Percentiles rank a stretch among this genome's conserved stretches.
Conservation (phyloP, 2,113 vertebrate genomes). For the Synodontis membranacea region DNA sequence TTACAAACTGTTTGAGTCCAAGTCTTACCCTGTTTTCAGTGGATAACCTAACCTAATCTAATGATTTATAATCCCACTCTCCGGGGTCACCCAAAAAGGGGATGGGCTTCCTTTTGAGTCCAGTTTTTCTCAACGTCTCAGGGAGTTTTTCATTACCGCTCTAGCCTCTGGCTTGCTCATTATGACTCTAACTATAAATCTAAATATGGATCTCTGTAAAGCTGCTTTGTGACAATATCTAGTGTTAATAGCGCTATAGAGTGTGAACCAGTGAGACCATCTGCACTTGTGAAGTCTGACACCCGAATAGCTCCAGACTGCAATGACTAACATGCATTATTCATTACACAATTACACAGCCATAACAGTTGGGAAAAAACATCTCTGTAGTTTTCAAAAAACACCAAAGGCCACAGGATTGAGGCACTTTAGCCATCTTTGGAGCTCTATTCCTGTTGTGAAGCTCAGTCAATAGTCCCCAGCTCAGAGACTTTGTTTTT, state of each 20-base stretch:
- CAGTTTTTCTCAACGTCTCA: not conserved
- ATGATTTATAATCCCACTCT: not conserved
- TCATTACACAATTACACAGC: not conserved
- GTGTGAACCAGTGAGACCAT: not conserved
- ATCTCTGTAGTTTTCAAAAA: not conserved
- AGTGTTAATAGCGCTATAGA: not conserved
- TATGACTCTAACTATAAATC: not conserved
- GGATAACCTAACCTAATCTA: not conserved
- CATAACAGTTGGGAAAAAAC: not conserved
- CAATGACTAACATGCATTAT: not conserved
- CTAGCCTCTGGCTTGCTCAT: not conserved
- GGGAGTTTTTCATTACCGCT: not conserved
- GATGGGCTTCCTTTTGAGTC: not conserved
- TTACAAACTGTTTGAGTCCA: not conserved
- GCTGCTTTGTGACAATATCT: not conserved
- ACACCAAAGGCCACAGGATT: not conserved
- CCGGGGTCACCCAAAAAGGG: not conserved
- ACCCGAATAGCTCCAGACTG: not conserved
- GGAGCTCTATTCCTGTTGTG: not conserved
- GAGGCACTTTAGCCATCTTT: not conserved
- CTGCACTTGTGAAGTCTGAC: not conserved
- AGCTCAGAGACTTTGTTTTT: not conserved
- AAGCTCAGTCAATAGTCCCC: not conserved
- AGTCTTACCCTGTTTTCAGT: not conserved
- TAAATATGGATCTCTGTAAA: not conserved